Conservation (phyloP, 2,888 invertebrate genomes). For the Diarsia mendica region DNA sequence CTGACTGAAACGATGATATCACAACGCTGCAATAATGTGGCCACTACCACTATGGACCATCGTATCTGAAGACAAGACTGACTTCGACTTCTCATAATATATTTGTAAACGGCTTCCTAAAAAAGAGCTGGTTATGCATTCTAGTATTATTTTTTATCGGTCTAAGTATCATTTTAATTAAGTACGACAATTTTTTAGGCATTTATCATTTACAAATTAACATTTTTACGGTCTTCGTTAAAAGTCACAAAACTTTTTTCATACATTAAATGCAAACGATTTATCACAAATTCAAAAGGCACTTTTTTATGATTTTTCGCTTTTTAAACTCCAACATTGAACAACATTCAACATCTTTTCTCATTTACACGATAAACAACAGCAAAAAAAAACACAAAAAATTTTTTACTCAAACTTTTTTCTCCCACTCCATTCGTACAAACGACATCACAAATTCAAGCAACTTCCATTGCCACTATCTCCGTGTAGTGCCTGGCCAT, state of each 20-base stretch:
- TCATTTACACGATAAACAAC: neutral
- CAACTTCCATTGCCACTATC: conserved; percentile 62
- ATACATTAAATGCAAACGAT: neutral
- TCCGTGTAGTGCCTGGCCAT: conserved; percentile 75
- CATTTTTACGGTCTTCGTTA: neutral
- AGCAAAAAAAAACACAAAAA: neutral
- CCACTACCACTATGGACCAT: neutral
- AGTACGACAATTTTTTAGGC: neutral
- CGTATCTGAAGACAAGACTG: neutral
- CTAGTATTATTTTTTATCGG: neutral
- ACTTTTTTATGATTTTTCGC: neutral
- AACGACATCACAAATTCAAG: conserved; percentile 28
- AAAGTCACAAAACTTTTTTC: neutral
- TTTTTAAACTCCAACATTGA: neutral
- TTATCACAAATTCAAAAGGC: neutral
- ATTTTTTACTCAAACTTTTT: neutral
- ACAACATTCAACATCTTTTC: neutral
- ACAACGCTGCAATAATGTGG: neutral
- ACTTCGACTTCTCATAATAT: neutral
- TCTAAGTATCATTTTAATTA: neutral
- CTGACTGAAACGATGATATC: neutral
- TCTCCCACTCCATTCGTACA: neutral
- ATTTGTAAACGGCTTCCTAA: neutral
- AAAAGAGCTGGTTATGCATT: neutral
- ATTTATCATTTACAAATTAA: neutral